A percentile compares a stretch with the other conserved stretches of the same genome.
phyloP scores from a whole-genome alignment of 2,797 vertebrate species.

The Benthosema pterotum region DNA sequence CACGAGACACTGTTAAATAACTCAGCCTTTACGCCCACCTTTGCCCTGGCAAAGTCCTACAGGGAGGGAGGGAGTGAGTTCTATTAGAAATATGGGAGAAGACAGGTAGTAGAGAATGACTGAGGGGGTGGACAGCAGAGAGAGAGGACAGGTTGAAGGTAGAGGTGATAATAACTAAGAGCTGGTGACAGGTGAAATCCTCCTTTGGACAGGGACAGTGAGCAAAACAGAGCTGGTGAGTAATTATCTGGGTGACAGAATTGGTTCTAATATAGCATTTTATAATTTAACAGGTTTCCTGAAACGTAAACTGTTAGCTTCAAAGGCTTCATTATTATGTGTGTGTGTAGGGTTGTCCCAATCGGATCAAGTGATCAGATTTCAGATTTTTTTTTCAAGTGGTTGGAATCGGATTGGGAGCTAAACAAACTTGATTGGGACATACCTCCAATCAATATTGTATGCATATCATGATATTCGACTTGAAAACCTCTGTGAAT shows the following conservation, averaged over 20 bases:
- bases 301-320: neutral
- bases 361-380: no score
- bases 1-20: constrained; percentile 85
- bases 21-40: constrained; percentile 93
- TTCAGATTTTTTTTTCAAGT: no score
- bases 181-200: constrained; percentile 53
- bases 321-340: no score
- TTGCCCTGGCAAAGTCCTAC: constrained; percentile 89
- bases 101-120: constrained; percentile 39
- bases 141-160: constrained; percentile 60
- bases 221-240: constrained; percentile 73
- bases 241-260: constrained; percentile 1
- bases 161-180: constrained; percentile 52
- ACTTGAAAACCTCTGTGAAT: no score
- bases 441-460: no score
- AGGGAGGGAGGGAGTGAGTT: constrained; percentile 25
- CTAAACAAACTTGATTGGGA: no score
- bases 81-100: neutral
- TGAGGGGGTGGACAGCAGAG: constrained; percentile 8
- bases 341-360: no score
- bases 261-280: constrained; percentile 5
- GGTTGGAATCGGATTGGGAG: no score
- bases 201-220: constrained; percentile 48
- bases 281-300: neutral
- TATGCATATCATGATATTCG: no score